Evolutionary conservation across 2,797 vertebrate species (phyloP), one percentile per base, ranked within the genome.

Genomic region (Siniperca scherzeri): DNA sequence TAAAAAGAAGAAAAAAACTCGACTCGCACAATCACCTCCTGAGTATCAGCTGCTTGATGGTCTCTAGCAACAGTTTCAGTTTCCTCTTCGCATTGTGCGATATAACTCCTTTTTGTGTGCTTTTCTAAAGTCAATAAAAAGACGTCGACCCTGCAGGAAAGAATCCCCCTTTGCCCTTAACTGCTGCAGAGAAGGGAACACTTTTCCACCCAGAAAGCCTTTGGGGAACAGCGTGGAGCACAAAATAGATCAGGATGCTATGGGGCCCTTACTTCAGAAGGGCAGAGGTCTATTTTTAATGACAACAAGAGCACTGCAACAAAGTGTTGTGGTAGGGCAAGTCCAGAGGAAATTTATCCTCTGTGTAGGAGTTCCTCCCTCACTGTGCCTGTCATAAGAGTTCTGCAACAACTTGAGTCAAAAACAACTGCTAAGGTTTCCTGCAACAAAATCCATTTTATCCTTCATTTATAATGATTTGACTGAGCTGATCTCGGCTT

Each of bases 231-330:
- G 82, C 67, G 4, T 14, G 68, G 75, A 83, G 88, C 81, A 83
- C 79, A 89, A 82, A 88, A 89, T 88, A 86, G 82, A 92, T 85
- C 92, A 81, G 81, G 84, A 88, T 87, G 87, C 90, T 72, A 81
- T 13, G 22, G 80, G 88, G 82, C 82, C 75, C 65, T 67, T 64
- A 83, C 78, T 87, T 85, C 73, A 78, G 69, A 81, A 81, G 90
- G 91, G 87, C 88, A 94, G 85, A 93, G 92, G 93, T 93, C 92
- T 90, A 90, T 93, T 94, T 94, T 93, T 94, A 93, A 93, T 94
- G 92, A 92, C 93, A 93, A 92, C 89, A 87, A 85, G 84, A 92
- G 83, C 85, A n/a, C 55, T 38, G 81, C 78, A 90, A 90, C 78
- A 87, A 84, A 84, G 86, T 69, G 76, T 76, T 88, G 62, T 40